Evolutionary conservation across 2,113 vertebrate species (phyloP), one percentile per base, ranked within the genome.

Genomic region (Phylloscopus whistleri): DNA sequence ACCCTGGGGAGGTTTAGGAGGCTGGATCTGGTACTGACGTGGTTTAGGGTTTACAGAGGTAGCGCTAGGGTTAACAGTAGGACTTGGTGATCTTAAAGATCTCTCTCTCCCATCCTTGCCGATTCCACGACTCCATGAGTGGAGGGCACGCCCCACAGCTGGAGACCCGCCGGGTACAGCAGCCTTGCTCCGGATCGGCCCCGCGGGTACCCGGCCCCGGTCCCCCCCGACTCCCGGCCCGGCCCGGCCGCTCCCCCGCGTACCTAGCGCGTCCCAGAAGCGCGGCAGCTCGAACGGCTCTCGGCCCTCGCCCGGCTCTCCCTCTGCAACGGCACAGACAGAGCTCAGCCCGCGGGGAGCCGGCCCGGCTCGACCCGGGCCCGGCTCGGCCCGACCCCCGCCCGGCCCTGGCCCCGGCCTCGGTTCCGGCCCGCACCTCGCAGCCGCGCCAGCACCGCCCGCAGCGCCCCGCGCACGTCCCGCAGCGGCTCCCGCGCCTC

Each of bases 251-350:
- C 66, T 83, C 95, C 88, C 53, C 1, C 11, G 46, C 79, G 21
- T 97, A 99, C 99, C 98, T 96, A 99, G 95, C 64, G 98, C 97
- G 53, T 98, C 98, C 99, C 99, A 99, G 96, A 99, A 99, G 91
- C 97, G 96, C 76, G 97, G 96, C 64, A 97, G 95, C 95, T 98
- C 98, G 93, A 99, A 99, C 15, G 96, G 96, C 78, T 98, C 98
- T 24, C 97, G 84, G 10, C 96, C 97, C 77, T 98, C 98, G 9
- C 96, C 97, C 48, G 98, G 98, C 84, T 99, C 99, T 63, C 98
- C 98, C 67, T 99, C 99, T 99, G 83, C 22, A 90, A 83, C 22
- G 37, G 70, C 53, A 88, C 64, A 48, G 43, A 93, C 56, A 51
- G 6, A 59, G 33, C 67, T 94, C 87, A 96, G 72, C 39, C 75